phyloP scores from a whole-genome alignment of 2,888 invertebrate species.

The Nomada ferruginata region DNA sequence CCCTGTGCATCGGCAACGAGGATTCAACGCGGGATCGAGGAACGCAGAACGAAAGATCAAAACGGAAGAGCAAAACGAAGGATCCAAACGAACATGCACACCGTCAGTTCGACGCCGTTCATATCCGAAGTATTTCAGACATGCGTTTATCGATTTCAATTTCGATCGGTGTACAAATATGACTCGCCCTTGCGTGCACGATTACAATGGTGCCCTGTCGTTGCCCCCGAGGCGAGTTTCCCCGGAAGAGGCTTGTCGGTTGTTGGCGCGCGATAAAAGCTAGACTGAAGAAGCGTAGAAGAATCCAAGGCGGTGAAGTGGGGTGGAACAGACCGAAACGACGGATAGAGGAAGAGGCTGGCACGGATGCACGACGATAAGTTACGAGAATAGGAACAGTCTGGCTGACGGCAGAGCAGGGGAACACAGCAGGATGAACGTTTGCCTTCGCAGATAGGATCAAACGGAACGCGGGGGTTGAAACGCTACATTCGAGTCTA shows the following conservation, averaged over 20 bases:
- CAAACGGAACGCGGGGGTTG: constrained; percentile 62
- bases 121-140: constrained; percentile 11
- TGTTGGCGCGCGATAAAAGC: not conserved
- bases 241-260: constrained; percentile 14
- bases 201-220: constrained; percentile 23
- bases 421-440: constrained; percentile 53
- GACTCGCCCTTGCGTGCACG: constrained; percentile 6
- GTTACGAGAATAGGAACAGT: constrained; percentile 43
- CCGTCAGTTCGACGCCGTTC: not conserved
- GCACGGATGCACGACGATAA: constrained; percentile 47
- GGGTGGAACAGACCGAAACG: not conserved
- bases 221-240: too few relatives aligned
- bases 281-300: constrained; percentile 1
- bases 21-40: constrained; percentile 17
- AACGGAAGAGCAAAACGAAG: too few relatives aligned
- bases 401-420: constrained; percentile 30
- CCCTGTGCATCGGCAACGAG: constrained; percentile 10
- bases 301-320: constrained; percentile 12
- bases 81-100: too few relatives aligned
- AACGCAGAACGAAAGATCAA: not conserved
- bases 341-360: constrained; percentile 10
- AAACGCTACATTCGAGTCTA: constrained; percentile 54
- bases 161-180: constrained; percentile 8
- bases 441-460: constrained; percentile 58
- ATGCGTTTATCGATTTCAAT: constrained; percentile 35